Conservation (phyloP, 2,113 vertebrate genomes). For the Xenus cinereus region DNA sequence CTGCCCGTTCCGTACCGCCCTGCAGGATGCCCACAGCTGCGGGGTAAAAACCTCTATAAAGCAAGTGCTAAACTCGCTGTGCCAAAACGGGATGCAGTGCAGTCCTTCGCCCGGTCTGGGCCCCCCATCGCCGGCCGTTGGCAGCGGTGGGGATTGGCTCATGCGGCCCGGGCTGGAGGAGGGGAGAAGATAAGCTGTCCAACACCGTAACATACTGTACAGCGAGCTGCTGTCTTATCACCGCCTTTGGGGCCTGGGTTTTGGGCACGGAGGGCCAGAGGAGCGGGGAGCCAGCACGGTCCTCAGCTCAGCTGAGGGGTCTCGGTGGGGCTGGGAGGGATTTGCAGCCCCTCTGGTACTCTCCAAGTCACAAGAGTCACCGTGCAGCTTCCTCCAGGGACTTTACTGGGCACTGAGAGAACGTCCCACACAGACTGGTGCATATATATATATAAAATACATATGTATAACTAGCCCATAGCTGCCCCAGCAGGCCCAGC, state of each 20-base stretch:
- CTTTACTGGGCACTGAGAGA: fast-evolving
- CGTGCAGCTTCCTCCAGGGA: neutral
- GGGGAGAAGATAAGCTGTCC: slow-evolving; percentile 27
- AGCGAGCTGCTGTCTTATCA: neutral
- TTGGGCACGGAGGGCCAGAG: neutral
- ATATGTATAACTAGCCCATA: neutral
- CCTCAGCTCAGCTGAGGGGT: neutral
- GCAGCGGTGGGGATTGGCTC: neutral
- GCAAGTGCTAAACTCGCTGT: neutral
- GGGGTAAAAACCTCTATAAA: neutral
- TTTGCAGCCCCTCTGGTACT: neutral
- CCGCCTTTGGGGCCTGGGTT: neutral
- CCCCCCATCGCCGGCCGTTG: neutral
- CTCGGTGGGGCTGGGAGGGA: fast-evolving
- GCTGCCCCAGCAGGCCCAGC: neutral
- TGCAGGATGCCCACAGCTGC: neutral
- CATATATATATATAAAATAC: neutral
- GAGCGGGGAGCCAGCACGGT: neutral
- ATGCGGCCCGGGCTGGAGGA: neutral
- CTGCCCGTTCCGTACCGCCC: fast-evolving
- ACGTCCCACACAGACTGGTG: fast-evolving
- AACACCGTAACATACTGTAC: neutral
- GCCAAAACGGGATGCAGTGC: neutral
- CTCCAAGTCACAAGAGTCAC: neutral
- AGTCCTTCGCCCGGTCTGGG: neutral